Base-by-base conservation (phyloP, 2,797 vertebrate genomes). In the Pantherophis alleghaniensis region DNA sequence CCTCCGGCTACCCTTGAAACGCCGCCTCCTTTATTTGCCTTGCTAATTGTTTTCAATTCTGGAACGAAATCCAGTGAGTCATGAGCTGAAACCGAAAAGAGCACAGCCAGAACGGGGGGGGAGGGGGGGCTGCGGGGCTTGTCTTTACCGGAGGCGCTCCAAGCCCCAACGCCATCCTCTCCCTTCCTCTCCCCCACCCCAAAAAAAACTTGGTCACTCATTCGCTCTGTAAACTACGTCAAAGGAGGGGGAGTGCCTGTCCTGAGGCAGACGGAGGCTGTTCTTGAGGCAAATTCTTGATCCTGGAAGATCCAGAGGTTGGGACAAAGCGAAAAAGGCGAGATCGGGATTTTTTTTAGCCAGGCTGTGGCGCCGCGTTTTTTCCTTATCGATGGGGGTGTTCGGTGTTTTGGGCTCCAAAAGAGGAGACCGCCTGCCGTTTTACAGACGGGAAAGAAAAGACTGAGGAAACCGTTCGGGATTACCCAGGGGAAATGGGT, bases 11-110 rank as follows among this genome's bases (percentile, higher is more conserved):
- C 87, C 26, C 90, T 93, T 93, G 57, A n/a, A 4, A 47, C 87
- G 66, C 63, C 89, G 32, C 57, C 66, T 42, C 79, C 91, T 59
- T 66, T 11, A 37, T 59, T 96, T 93, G 95, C 95, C 89, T 96
- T 91, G n/a, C 95, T 95, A 93, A 96, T 95, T 95, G 96, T 96
- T 96, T 95, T 96, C 94, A 90, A 51, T 88, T 7, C 79, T 94
- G 96, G 96, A 95, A 94, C 60, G 2, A 61, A 95, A 83, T 94
- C 94, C 92, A 90, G 95, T 96, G 96, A 95, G 93, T 96, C 96
- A 96, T 95, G 94, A 94, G 96, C 96, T 96, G 95, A 95, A 95
- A 94, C 22, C 63, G 63, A 55, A 56, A 61, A 26, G 26, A 28
- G 90, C 60, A 28, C 9, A 7, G 20, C 63, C 24, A 56, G 57